Base-by-base conservation (phyloP, 2,113 vertebrate species). In the Neolamprologus sp. region DNA sequence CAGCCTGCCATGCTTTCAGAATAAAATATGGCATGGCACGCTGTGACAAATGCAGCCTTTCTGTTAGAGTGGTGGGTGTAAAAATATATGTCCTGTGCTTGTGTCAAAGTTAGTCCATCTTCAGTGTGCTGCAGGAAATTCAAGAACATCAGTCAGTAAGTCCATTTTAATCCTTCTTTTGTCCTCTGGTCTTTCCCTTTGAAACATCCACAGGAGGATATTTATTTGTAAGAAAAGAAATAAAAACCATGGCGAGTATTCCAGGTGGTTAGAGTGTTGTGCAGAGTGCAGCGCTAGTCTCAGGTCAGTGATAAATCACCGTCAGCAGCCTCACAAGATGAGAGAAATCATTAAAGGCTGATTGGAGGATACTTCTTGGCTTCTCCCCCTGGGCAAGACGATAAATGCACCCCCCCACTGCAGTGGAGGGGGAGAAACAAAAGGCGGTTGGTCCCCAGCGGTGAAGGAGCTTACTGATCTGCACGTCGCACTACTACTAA, bases 301-400 rank as follows among this genome's bases (percentile, higher is more conserved):
- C 91, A 79, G 92, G 92, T 92, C 91, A 92, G 91, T 87, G 92
- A 94, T 94, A 90, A 93, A 94, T 95, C 94, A 85, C 88, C 89
- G 30, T 80, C 90, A 90, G 93, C 90, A 92, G 92, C 90, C 89
- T 88, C 90, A 55, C 90, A 78, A 88, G 86, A 94, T 80, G 89
- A 91, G 90, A 84, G 75, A 53, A 93, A 92, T 91, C 89, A 91
- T 91, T 89, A 83, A 89, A 60, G 85, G 85, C 93, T 94, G 94
- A 95, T 95, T 95, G 95, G 93, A 95, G 88, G 94, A 94, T 87
- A 92, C 92, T 92, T 93, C 94, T 91, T 81, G 89, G 91, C 93
- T 91, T 93, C 90, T 90, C 91, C 91, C 95, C 80, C 80, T 54
- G 81, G 92, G 92, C 83, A 90, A 60, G 88, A 49, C 80, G 82